Conservation (phyloP, 2,113 vertebrate species). For the Mystacornis crossleyi region DNA sequence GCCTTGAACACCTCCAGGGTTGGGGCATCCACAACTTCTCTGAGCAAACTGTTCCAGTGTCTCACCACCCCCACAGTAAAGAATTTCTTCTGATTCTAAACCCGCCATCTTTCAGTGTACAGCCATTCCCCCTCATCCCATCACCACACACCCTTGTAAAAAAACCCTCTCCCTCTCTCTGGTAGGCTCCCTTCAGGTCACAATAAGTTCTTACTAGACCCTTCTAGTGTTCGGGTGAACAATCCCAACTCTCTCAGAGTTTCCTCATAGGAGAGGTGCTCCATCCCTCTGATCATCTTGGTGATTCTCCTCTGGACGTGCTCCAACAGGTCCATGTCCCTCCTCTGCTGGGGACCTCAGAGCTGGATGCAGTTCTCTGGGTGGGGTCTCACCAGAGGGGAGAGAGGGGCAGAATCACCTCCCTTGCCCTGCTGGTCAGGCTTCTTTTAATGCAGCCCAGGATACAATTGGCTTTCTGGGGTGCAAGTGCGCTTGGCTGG, state of each 20-base stretch:
- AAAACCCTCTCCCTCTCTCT: neutral
- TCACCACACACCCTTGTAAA: neutral
- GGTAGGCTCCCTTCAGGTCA: neutral
- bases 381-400: neutral
- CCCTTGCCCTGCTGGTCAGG: neutral
- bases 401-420: neutral
- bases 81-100: neutral
- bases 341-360: neutral
- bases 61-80: neutral
- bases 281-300: neutral
- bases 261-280: neutral
- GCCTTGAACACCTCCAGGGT: neutral
- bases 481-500: neutral
- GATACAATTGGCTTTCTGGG: neutral
- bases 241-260: neutral
- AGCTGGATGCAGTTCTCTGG: neutral
- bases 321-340: too few relatives aligned
- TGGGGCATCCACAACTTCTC: neutral
- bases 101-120: neutral
- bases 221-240: accelerated
- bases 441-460: neutral
- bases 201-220: neutral
- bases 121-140: neutral
- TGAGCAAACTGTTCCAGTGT: neutral
- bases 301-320: neutral